A percentile compares a stretch with the other conserved stretches of the same genome.
phyloP scores from a whole-genome alignment of 2,888 invertebrate species.

The Folsomia candida region DNA sequence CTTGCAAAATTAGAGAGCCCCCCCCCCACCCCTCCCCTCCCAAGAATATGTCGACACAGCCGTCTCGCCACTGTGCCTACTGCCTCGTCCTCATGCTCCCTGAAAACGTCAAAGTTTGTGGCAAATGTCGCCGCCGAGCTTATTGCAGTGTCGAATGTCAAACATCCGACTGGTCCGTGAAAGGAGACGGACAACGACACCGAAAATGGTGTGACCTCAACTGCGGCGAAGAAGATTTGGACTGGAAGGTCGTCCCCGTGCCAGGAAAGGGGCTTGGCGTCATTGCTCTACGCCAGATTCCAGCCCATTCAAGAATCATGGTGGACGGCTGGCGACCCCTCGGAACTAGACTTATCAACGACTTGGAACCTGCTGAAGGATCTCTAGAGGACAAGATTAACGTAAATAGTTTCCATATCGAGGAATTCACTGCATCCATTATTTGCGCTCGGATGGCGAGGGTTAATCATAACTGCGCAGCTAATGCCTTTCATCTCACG shows the following conservation, averaged over 20 bases:
- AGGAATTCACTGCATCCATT: background rate
- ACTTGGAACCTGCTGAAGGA: constrained; percentile 8
- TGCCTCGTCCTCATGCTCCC: background rate
- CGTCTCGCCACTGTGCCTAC: background rate
- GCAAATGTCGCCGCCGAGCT: background rate
- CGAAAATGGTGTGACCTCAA: constrained; percentile 20
- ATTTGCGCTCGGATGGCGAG: constrained; percentile 11
- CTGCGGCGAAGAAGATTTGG: constrained; percentile 25
- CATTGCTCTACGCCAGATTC: constrained; percentile 9
- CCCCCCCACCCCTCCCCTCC: no score
- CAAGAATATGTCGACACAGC: no score
- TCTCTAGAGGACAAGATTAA: background rate
- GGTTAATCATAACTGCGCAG: constrained; percentile 12
- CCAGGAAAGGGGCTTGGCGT: constrained; percentile 23
- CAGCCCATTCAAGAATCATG: constrained; percentile 15
- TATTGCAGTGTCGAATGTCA: background rate
- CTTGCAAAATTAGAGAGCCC: no score
- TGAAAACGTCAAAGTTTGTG: background rate
- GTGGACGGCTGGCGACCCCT: constrained; percentile 5
- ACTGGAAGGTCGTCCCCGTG: constrained; percentile 13
- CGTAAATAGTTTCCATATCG: background rate
- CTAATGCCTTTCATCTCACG: no score
- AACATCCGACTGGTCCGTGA: background rate
- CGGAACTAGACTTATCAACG: no score
- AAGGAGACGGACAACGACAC: no score